Evolutionary conservation across 2,113 vertebrate species (phyloP).

Genomic region (Phaethornis superciliosus): DNA sequence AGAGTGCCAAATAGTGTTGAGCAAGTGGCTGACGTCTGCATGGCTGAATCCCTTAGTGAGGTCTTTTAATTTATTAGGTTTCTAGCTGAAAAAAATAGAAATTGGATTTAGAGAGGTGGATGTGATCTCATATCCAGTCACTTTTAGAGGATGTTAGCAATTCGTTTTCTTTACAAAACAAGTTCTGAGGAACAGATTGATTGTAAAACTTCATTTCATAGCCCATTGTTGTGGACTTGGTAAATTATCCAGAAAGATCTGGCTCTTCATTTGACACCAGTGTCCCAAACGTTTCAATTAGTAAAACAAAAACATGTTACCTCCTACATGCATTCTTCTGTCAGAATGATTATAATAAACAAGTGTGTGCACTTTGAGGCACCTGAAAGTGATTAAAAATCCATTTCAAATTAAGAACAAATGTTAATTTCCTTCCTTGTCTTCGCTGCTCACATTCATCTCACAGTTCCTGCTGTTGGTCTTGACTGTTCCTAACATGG

Average conservation of each 20-base stretch:
- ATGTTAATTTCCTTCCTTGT: constrained; percentile 34
- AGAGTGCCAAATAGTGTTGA: neutral
- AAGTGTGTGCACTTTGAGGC: constrained; percentile 13
- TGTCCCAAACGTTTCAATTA: constrained; percentile 9
- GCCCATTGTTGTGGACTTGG: neutral
- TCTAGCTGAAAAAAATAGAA: neutral
- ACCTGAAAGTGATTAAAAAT: constrained; percentile 64
- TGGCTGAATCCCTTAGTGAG: neutral
- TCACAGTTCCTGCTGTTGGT: constrained; percentile 36
- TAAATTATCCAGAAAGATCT: neutral
- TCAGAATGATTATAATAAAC: constrained; percentile 21
- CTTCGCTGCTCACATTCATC: neutral
- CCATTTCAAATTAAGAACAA: constrained; percentile 54
- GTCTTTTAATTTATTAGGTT: neutral
- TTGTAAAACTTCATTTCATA: neutral
- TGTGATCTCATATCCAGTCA: neutral
- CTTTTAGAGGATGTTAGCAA: neutral
- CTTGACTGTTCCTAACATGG: constrained; percentile 61
- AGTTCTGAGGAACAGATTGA: neutral
- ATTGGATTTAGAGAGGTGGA: neutral
- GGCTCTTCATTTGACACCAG: neutral
- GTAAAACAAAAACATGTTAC: neutral
- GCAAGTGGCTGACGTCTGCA: neutral
- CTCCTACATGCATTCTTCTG: constrained; percentile 28
- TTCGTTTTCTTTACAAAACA: neutral